Conservation (phyloP, 2,888 invertebrate species). For the Blera fallax region DNA sequence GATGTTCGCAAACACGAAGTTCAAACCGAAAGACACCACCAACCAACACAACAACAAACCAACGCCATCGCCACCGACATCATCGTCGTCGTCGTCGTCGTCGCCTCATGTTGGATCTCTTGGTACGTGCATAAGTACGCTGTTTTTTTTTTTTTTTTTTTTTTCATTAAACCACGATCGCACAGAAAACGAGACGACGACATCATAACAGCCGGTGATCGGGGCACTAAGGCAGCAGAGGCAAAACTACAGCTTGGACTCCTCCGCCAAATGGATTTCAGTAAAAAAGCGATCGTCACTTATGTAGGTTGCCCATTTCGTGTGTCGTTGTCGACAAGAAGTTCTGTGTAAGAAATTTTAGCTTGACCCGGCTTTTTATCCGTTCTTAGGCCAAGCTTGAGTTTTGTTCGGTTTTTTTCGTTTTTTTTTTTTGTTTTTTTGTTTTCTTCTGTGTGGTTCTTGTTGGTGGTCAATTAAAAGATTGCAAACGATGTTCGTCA, state of each 20-base stretch:
- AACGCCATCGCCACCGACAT: constrained; percentile 10
- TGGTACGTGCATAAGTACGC: constrained; percentile 40
- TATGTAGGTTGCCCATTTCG: constrained; percentile 71
- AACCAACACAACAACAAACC: constrained; percentile 44
- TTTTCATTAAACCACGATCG: constrained; percentile 68
- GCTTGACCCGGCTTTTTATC: constrained; percentile 59
- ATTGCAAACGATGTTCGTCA: constrained; percentile 5
- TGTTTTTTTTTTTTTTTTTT: constrained; percentile 22
- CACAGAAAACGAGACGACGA: constrained; percentile 67
- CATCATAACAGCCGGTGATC: constrained; percentile 72
- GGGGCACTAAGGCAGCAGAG: constrained; percentile 71
- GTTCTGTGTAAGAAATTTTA: constrained; percentile 48
- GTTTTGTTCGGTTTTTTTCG: background rate
- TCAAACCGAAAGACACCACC: constrained; percentile 64
- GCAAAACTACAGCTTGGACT: constrained; percentile 67
- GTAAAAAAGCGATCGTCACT: constrained; percentile 73
- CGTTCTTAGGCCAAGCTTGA: background rate
- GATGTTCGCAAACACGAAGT: constrained; percentile 71
- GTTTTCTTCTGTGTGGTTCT: background rate
- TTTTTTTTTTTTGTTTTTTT: constrained; percentile 4
- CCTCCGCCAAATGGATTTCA: constrained; percentile 72
- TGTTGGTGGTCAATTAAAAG: constrained; percentile 30
- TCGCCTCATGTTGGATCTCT: constrained; percentile 61
- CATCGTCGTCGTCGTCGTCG: constrained; percentile 8
- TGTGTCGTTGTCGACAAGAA: constrained; percentile 63